These are phyloP conservation scores for Parnassius glacialis DNA, from an alignment of 2,888 invertebrate species.

Conservation along the genomic window DNA sequence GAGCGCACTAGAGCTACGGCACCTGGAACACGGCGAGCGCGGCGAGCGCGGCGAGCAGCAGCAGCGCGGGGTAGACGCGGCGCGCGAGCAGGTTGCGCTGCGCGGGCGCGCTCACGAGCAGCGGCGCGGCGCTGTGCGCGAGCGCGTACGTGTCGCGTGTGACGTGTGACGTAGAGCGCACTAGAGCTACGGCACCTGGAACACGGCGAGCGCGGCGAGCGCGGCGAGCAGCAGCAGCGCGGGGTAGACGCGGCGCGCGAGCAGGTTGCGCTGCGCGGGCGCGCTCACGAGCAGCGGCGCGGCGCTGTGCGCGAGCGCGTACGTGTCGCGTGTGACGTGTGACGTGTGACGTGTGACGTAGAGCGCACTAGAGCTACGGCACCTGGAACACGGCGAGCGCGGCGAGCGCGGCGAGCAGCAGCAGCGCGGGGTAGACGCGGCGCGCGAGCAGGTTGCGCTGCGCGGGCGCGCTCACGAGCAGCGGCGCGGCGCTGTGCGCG, in stretches of 20 bases:
- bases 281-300: constrained; percentile 85
- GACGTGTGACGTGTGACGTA: background rate
- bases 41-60: constrained; percentile 78
- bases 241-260: constrained; percentile 94
- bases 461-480: constrained; percentile 83
- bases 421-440: constrained; percentile 93
- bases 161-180: background rate
- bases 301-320: constrained; percentile 90
- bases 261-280: constrained; percentile 84
- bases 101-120: background rate
- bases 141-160: constrained; percentile 83
- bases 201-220: constrained; percentile 84
- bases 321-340: constrained; percentile 68
- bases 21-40: constrained; percentile 94
- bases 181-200: constrained; percentile 62
- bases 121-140: constrained; percentile 53
- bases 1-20: constrained; percentile 76
- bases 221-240: constrained; percentile 88
- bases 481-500: constrained; percentile 88
- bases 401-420: constrained; percentile 85
- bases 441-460: constrained; percentile 89
- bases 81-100: constrained; percentile 67
- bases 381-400: constrained; percentile 85
- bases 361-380: background rate
- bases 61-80: constrained; percentile 85